phyloP scores from a whole-genome alignment of 2,888 invertebrate genomes.

The Blera fallax region DNA sequence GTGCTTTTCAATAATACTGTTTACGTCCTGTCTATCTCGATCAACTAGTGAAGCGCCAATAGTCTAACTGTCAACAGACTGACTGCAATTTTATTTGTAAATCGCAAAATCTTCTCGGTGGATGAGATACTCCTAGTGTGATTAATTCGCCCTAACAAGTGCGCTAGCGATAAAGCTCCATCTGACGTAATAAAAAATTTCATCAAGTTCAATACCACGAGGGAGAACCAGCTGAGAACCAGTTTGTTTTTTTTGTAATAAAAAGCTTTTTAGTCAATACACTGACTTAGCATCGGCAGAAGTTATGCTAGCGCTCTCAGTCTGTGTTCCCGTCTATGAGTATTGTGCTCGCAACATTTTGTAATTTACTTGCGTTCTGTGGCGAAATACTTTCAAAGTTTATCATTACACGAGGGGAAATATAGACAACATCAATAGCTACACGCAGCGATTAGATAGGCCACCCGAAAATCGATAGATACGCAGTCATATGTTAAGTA shows the following conservation, averaged over 20 bases:
- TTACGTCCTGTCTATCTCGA: background rate
- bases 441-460: background rate
- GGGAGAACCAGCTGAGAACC: background rate
- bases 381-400: slow-evolving; percentile 3
- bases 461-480: background rate
- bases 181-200: background rate
- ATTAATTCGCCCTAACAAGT: background rate
- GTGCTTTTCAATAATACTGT: background rate
- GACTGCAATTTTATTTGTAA: background rate
- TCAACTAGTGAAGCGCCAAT: background rate
- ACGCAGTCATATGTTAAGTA: background rate
- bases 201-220: background rate
- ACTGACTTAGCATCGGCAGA: background rate
- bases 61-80: background rate
- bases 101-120: background rate
- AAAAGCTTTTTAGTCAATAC: background rate
- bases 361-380: background rate
- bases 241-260: background rate
- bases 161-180: background rate
- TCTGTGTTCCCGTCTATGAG: background rate
- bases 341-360: background rate
- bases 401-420: background rate
- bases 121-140: background rate
- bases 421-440: background rate
- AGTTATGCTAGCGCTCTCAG: background rate